Conservation (phyloP, 2,888 invertebrate species). For the Stenodera caucasica region DNA sequence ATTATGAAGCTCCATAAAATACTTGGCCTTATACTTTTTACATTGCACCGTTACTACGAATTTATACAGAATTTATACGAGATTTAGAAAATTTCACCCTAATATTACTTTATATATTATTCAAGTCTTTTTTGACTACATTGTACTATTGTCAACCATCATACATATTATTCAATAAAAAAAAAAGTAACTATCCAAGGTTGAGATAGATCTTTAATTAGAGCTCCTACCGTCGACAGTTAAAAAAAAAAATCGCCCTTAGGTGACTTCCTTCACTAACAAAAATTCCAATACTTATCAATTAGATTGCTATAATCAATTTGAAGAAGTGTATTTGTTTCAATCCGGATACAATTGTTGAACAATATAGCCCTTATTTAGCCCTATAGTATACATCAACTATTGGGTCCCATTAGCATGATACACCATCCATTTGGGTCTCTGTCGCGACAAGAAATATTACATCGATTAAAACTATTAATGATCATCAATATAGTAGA, state of each 20-base stretch:
- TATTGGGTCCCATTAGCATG: constrained; percentile 34
- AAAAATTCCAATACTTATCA: constrained; percentile 16
- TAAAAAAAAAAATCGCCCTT: background rate
- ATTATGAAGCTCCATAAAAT: constrained; percentile 22
- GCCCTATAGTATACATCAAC: constrained; percentile 41
- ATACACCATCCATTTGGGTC: constrained; percentile 23
- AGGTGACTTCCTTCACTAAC: background rate
- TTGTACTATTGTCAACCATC: too few relatives aligned
- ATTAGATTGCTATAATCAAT: constrained; percentile 48
- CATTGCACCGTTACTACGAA: constrained; percentile 12
- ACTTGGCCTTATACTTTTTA: background rate
- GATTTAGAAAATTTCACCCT: constrained; percentile 12
- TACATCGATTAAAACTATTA: constrained; percentile 50
- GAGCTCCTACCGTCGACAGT: background rate
- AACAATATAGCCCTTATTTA: constrained; percentile 41
- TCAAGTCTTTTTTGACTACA: too few relatives aligned
- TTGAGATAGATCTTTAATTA: background rate
- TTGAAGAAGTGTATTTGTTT: constrained; percentile 45
- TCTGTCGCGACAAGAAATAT: constrained; percentile 44
- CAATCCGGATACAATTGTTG: too few relatives aligned
- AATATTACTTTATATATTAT: constrained; percentile 22
- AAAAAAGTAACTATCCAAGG: too few relatives aligned
- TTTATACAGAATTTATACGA: constrained; percentile 17
- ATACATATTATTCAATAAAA: too few relatives aligned
- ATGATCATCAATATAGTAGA: constrained; percentile 44